Evolutionary conservation across 2,888 invertebrate species (phyloP), one percentile per base, ranked within the genome.

Genomic region (Diplolepis rosae): DNA sequence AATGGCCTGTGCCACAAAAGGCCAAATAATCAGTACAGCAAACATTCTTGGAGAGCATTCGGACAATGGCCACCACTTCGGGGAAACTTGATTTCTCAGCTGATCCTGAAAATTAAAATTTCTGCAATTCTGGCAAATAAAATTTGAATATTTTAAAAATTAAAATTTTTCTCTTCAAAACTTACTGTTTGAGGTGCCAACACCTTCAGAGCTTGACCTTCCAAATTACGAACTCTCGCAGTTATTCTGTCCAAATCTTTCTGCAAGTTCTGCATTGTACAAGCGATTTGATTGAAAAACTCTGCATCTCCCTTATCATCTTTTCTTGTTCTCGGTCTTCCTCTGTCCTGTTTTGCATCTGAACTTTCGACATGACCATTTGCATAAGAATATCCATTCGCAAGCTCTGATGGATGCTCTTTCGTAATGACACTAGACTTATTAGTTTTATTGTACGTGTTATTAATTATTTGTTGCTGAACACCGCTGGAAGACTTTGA

Each of bases 1-100:
- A 11, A 86, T 66, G 52, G 81, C 78, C 51, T 87, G 87, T 18
- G 91, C 92, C 56, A 93, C 75, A 82, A 94, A 90, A 4, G 94
- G 94, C 94, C 94, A 94, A 70, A 92, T 75, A 27, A 93, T 81
- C 77, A 94, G 85, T 74, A 94, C 89, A 65, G 90, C 83, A 66
- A 94, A 88, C 0, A 93, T 78, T 68, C 83, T 77, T 11, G 86
- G 85, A 5, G 85, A 83, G 72, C 85, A 87, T 67, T 85, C 87
- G 35, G 79, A 67, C 22, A 86, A 77, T 61, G 87, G 87, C 87
- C 86, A 87, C 88, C 87, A 87, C 72, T 80, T 82, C 15, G 83
- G 80, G 67, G 79, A 74, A 27, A 61, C 68, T 48, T 75, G 74
- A 54, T 73, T 77, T 30, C 56, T 74, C 68, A 76, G 68, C 65